phyloP scores from a whole-genome alignment of 2,797 vertebrate species.

The Intellagama lesueurii region DNA sequence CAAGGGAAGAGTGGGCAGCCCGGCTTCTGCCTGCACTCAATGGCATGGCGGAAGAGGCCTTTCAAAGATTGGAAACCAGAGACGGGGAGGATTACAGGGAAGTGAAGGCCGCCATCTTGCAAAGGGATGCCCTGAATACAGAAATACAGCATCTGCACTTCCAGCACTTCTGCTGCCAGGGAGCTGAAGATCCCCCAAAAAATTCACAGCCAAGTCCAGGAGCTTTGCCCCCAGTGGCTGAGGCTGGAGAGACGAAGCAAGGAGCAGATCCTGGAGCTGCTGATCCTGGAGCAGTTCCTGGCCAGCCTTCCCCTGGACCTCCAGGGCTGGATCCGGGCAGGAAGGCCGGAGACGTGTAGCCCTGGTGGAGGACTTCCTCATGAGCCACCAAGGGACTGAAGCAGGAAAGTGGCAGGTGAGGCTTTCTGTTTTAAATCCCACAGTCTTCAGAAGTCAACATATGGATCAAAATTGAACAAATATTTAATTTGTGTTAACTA shows the following conservation, averaged over 20 bases:
- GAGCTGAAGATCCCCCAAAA: not conserved
- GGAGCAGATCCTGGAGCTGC: constrained; percentile 15
- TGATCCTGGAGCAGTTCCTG: too few species aligned
- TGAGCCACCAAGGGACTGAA: too few species aligned
- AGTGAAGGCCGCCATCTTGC: not conserved
- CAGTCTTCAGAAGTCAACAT: not conserved
- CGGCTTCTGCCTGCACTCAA: not conserved
- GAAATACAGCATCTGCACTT: not conserved
- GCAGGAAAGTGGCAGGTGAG: too few species aligned
- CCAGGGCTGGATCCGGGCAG: too few species aligned
- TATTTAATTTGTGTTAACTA: too few species aligned
- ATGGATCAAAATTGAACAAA: too few species aligned
- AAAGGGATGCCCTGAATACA: not conserved
- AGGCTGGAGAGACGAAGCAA: not conserved
- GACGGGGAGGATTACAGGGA: not conserved
- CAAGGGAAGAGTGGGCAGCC: not conserved
- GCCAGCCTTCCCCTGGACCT: not conserved
- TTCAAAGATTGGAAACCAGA: not conserved
- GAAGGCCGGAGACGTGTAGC: too few species aligned
- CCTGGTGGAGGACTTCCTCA: too few species aligned
- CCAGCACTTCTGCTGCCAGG: not conserved
- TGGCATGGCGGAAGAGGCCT: not conserved
- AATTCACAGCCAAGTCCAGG: constrained; percentile 31
- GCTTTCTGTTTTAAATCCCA: not conserved
- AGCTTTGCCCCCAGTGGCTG: constrained; percentile 13